A percentile compares a stretch with the other conserved stretches of the same genome.
phyloP scores from a whole-genome alignment of 2,888 invertebrate species.

The Xanthia icteritia region DNA sequence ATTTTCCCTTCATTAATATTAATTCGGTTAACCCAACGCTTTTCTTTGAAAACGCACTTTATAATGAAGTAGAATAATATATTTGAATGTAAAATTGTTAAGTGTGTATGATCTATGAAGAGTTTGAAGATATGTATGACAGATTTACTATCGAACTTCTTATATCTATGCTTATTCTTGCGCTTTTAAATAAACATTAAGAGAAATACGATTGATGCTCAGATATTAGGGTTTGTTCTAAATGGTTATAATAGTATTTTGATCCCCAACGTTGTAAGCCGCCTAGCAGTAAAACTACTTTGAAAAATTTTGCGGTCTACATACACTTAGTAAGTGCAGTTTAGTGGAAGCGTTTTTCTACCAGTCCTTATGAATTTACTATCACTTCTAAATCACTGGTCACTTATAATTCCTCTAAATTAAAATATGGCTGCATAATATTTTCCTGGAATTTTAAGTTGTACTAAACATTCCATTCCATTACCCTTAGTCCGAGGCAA shows the following conservation, averaged over 20 bases:
- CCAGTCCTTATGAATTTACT: neutral
- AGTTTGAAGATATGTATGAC: neutral
- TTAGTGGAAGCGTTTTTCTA: neutral
- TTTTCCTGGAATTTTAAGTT: neutral
- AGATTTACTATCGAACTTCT: neutral
- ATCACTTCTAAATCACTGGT: no score
- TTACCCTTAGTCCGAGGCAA: neutral
- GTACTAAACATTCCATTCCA: neutral
- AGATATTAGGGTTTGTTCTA: neutral
- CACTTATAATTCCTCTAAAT: neutral
- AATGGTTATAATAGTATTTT: neutral
- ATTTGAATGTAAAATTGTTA: slow-evolving; percentile 19
- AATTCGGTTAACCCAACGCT: slow-evolving; percentile 38
- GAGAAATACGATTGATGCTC: neutral
- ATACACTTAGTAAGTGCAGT: neutral
- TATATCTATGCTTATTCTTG: neutral
- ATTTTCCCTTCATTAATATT: slow-evolving; percentile 60
- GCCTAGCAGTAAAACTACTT: neutral
- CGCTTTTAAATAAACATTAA: neutral
- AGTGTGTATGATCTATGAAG: slow-evolving; percentile 2
- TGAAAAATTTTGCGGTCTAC: neutral
- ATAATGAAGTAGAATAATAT: slow-evolving; percentile 19
- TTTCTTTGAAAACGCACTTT: slow-evolving; percentile 58
- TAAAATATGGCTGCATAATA: neutral
- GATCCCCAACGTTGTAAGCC: neutral